Conservation (phyloP, 1,140 invertebrate genomes). For the Bombus waltoni region DNA sequence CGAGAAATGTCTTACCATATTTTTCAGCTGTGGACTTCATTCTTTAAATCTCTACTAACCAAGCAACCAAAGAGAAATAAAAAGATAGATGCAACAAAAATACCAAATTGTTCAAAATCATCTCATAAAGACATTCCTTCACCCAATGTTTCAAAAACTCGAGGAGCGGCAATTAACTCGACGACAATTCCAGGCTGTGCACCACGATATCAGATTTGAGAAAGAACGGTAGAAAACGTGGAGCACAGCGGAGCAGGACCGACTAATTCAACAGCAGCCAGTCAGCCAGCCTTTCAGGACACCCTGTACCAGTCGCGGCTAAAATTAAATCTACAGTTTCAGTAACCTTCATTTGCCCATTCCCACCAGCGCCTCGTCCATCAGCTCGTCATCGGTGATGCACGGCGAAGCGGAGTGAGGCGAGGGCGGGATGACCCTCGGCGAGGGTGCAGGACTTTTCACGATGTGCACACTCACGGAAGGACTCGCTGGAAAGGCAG, state of each 20-base stretch:
- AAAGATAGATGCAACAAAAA: no score
- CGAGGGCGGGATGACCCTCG: constrained; percentile 86
- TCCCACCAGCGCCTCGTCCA: constrained; percentile 93
- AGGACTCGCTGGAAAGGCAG: constrained; percentile 84
- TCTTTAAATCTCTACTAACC: background rate
- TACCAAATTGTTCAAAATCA: background rate
- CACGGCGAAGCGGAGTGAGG: constrained; percentile 91
- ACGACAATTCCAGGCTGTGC: background rate
- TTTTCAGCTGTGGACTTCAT: background rate
- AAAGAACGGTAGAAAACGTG: background rate
- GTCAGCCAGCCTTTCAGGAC: background rate
- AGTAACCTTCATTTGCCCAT: constrained; percentile 85
- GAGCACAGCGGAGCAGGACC: background rate
- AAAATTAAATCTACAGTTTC: constrained; percentile 64
- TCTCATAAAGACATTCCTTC: background rate
- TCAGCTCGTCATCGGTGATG: constrained; percentile 93
- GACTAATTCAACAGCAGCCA: background rate
- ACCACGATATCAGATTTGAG: background rate
- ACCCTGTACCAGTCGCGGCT: background rate
- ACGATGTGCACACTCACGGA: constrained; percentile 90
- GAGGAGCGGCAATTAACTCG: background rate
- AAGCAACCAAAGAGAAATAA: background rate
- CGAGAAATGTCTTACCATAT: background rate
- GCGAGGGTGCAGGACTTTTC: constrained; percentile 90
- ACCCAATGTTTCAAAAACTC: background rate